Conservation (phyloP, 2,113 vertebrate genomes). For the Misgurnus anguillicaudatus region DNA sequence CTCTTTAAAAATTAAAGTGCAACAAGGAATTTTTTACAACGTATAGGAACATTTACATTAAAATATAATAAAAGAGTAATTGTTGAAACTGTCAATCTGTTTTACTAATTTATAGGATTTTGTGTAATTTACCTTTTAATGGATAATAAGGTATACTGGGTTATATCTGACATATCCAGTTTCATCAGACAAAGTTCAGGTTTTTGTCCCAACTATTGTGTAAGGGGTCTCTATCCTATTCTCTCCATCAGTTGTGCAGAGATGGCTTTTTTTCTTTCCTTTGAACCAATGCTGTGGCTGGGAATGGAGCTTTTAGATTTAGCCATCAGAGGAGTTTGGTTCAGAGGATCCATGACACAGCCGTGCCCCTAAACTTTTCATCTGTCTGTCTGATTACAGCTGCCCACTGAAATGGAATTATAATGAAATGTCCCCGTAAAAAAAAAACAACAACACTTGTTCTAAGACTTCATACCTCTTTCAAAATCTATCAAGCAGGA, state of each 20-base stretch:
- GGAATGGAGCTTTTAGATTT: conserved; percentile 7
- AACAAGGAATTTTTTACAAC: no score
- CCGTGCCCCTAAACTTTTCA: conserved; percentile 67
- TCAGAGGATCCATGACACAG: conserved; percentile 66
- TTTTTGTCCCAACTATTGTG: not conserved
- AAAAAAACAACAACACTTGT: conserved; percentile 64
- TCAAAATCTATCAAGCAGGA: conserved; percentile 55
- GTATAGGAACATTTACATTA: no score
- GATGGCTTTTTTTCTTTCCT: conserved; percentile 6
- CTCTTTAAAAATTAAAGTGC: no score
- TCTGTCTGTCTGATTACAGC: conserved; percentile 74
- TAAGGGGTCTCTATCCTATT: conserved; percentile 3
- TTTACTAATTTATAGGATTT: no score
- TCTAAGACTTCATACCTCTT: conserved; percentile 29
- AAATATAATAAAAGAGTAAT: no score
- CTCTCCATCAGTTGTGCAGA: not conserved
- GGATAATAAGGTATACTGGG: not conserved
- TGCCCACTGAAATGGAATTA: conserved; percentile 66
- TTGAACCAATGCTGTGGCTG: conserved; percentile 1
- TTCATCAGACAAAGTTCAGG: not conserved
- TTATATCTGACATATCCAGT: not conserved
- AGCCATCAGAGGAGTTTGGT: conserved; percentile 71
- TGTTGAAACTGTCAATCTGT: no score
- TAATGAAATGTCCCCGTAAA: conserved; percentile 54
- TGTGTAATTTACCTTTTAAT: not conserved